Evolutionary conservation across 2,797 vertebrate genomes (phyloP).

Genomic region (Poecilia wingei): DNA sequence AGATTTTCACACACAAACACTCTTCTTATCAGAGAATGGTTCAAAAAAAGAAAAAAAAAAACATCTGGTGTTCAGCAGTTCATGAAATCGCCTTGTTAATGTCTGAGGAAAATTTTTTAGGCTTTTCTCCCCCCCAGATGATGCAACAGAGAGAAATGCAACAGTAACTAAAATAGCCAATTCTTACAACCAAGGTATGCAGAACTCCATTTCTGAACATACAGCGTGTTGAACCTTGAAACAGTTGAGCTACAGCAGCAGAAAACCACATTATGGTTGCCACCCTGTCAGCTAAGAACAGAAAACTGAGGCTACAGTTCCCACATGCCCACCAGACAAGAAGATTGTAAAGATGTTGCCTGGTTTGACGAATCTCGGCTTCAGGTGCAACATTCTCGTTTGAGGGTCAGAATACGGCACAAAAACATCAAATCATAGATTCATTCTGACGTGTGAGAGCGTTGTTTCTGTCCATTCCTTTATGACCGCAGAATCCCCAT

Average conservation of each 20-base stretch:
- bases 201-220: not conserved
- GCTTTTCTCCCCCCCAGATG: not conserved
- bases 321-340: not conserved
- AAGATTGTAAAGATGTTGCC: not conserved
- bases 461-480: not conserved
- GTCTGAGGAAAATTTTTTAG: not conserved
- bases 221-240: not conserved
- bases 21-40: not conserved
- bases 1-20: not conserved
- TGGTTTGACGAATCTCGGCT: not conserved
- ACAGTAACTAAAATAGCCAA: not conserved
- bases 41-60: not conserved
- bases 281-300: not conserved
- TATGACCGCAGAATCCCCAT: not conserved
- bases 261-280: not conserved
- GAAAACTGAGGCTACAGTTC: not conserved
- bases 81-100: not conserved
- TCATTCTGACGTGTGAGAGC: not conserved
- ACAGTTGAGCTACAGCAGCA: not conserved
- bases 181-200: not conserved
- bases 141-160: slow-evolving; percentile 3
- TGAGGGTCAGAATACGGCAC: not conserved
- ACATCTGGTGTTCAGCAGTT: not conserved
- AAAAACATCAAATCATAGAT: not conserved
- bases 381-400: not conserved